These are phyloP conservation scores for Iguana delicatissima DNA, from an alignment of 2,797 vertebrate species.

Conservation along the genomic window DNA sequence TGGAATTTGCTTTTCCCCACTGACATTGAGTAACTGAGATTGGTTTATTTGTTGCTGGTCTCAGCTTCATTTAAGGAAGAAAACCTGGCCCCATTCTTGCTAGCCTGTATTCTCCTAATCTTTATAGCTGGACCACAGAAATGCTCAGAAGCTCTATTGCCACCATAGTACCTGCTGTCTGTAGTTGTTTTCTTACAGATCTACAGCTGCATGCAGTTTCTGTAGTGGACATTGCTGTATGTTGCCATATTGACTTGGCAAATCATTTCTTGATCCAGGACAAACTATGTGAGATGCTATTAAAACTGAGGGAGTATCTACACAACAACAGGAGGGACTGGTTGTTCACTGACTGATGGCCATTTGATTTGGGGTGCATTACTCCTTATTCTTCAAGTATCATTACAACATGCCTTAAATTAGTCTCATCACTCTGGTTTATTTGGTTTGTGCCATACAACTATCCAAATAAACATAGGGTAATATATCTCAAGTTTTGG, in stretches of 20 bases:
- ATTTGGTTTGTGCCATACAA: background rate
- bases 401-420: background rate
- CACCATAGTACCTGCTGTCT: background rate
- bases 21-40: background rate
- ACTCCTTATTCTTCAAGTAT: background rate
- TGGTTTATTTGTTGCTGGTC: background rate
- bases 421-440: background rate
- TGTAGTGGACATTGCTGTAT: background rate
- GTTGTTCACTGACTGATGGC: background rate
- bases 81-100: background rate
- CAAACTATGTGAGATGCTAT: background rate
- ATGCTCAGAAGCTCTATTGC: background rate
- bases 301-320: background rate
- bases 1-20: background rate
- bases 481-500: background rate
- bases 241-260: background rate
- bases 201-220: background rate
- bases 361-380: background rate
- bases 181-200: background rate
- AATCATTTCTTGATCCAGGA: background rate
- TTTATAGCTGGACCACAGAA: background rate
- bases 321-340: background rate
- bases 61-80: background rate
- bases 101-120: background rate
- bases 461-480: background rate